Percentiles rank a stretch among this genome's conserved stretches.
Evolutionary conservation across 2,888 invertebrate genomes (phyloP).

Genomic region (Trichogramma dendrolimi): DNA sequence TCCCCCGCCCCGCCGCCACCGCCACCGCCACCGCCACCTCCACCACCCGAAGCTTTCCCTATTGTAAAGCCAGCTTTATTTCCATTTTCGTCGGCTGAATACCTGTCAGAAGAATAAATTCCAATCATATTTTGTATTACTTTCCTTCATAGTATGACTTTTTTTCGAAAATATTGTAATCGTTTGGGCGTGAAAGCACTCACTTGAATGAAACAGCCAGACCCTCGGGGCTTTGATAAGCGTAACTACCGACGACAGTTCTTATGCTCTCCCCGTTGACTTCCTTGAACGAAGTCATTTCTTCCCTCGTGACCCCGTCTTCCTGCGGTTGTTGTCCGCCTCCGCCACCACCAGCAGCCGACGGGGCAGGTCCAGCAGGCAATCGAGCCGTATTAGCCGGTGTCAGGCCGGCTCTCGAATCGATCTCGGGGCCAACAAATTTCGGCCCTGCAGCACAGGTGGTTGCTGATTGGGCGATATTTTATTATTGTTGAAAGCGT

Average conservation of each 20-base stretch:
- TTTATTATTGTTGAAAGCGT: constrained; percentile 33
- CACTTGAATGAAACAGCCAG: constrained; percentile 47
- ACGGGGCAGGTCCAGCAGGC: constrained; percentile 1
- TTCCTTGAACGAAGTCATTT: constrained; percentile 40
- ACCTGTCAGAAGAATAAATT: constrained; percentile 32
- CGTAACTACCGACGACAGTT: constrained; percentile 43
- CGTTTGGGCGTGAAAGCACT: constrained; percentile 24
- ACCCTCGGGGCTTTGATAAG: constrained; percentile 48
- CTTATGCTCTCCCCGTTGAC: constrained; percentile 43
- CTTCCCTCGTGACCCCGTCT: constrained; percentile 42
- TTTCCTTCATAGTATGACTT: background rate
- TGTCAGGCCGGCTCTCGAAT: background rate
- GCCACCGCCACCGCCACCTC: constrained; percentile 27
- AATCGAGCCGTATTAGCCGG: constrained; percentile 11
- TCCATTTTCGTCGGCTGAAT: constrained; percentile 48
- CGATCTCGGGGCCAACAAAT: background rate
- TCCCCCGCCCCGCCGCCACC: constrained; percentile 1
- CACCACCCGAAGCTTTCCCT: constrained; percentile 35
- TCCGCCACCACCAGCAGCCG: background rate
- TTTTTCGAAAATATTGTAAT: background rate
- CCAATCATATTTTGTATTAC: background rate
- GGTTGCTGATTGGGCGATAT: constrained; percentile 43
- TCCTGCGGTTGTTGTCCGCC: constrained; percentile 22
- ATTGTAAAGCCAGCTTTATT: constrained; percentile 47
- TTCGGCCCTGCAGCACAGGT: constrained; percentile 27